Evolutionary conservation across 2,888 invertebrate species (phyloP), one percentile per base, ranked within the genome.

Genomic region (Cryptus viduatorius): DNA sequence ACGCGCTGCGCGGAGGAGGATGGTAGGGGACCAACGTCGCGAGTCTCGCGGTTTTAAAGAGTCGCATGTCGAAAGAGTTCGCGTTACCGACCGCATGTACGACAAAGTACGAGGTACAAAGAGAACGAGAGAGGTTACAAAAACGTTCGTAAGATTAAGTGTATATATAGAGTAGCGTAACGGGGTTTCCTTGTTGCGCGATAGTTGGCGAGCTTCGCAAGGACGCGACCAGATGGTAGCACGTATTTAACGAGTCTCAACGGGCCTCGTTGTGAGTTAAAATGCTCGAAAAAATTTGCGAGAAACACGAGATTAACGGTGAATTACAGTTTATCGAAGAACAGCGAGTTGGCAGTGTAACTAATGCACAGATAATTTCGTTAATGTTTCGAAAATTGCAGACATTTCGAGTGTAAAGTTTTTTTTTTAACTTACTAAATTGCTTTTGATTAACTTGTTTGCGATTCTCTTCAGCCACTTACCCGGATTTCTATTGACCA

Each of bases 141-240:
- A 59, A 29, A 59, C 59, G 59, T 59, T 29, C 59, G 29, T 59
- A 31, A 29, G 59, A 29, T 59, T 48, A 19, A 37, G 29, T 67
- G 71, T 73, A 67, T 72, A 56, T 72, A 67, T 72, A 72, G 14
- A 82, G 77, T 67, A 50, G 59, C 72, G 72, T 77, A 78, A 78
- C 82, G 77, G 37, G 72, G 77, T 82, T 77, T 78, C 59, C 77
- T 82, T 59, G 67, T 78, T 72, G 72, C 77, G 78, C 64, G 69
- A 69, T 64, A 71, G 56, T 48, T 73, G 65, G 56, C 53, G 69
- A 77, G 75, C 78, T 72, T 80, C 73, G 73, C 82, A 81, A 81
- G 80, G 84, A 46, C 84, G 78, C 77, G 44, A 68, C 80, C 53
- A 77, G 76, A 75, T 81, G 78, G 72, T 77, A 84, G 80, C 69